Evolutionary conservation across 2,888 invertebrate species (phyloP), one percentile per base, ranked within the genome.

Genomic region (Drosophila niveifrons): DNA sequence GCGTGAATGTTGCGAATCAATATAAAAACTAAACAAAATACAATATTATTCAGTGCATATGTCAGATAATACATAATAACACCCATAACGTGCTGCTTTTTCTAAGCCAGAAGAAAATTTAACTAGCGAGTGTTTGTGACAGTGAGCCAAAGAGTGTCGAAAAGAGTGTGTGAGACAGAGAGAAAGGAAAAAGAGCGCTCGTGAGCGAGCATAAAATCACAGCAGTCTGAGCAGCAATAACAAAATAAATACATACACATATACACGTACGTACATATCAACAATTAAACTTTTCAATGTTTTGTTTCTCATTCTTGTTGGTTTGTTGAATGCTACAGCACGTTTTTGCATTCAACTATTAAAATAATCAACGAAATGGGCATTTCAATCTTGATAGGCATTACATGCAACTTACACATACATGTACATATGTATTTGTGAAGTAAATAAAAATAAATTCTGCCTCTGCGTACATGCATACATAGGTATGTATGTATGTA

Each of bases 361-460:
- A 74, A 75, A 78, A 78, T 69, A 74, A 76, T 80, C 72, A 72
- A 76, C 44, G 59, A 76, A 76, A 80, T 71, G 53, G 66, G 59
- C 61, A 76, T 75, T 71, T 64, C 50, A 64, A 80, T 71, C 76
- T 80, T 72, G 80, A 80, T 76, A 76, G 77, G 55, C 76, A 39
- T 50, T 47, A 15, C 66, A 72, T 68, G 59, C 74, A 73, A 18
- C 58, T 10, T 55, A 77, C 55, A 58, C 31, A 70, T 29, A 48
- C 13, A 47, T 4, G 43, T 44, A 50, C 64, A 71, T 59, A 70
- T 55, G 15, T 59, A 55, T 58, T 51, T 58, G 61, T 59, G 51
- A 72, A 72, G 76, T 79, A 84, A 84, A 84, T 87, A 83, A 80
- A 83, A 87, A 83, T 83, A 83, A 82, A 67, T 82, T 84, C 67